Conservation (phyloP, 2,797 vertebrate species). For the Lindbergichthys nudifrons region DNA sequence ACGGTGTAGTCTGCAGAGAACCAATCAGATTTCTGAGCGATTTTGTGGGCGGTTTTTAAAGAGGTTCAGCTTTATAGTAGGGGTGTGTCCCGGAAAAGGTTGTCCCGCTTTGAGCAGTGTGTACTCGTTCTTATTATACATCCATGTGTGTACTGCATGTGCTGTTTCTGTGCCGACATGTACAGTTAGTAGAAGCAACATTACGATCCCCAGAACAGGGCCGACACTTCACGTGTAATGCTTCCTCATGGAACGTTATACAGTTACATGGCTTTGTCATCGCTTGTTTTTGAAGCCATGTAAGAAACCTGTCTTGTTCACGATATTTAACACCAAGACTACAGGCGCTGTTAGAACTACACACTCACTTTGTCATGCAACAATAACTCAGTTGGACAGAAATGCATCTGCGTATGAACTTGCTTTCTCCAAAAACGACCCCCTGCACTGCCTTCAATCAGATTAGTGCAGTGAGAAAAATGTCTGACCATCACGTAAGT, state of each 20-base stretch:
- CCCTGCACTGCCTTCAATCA: background rate
- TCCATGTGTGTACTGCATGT: background rate
- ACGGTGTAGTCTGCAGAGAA: background rate
- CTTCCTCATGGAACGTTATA: background rate
- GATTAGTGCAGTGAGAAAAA: background rate
- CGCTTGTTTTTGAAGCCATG: background rate
- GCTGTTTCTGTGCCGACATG: too few relatives aligned
- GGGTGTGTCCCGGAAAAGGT: conserved; percentile 27
- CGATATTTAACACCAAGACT: background rate
- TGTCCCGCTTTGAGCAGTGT: background rate
- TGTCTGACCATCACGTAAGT: background rate
- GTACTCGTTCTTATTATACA: too few relatives aligned
- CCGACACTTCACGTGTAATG: fast-evolving
- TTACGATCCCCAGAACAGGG: too few relatives aligned
- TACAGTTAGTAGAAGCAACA: background rate
- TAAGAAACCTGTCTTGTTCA: background rate
- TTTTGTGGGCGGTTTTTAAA: conserved; percentile 32
- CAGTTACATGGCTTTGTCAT: background rate
- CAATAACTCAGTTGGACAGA: background rate
- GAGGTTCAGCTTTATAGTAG: background rate
- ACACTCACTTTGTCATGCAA: background rate
- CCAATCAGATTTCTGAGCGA: conserved; percentile 67
- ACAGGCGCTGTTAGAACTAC: background rate
- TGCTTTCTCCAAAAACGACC: background rate
- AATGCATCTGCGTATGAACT: background rate